Evolutionary conservation across 2,888 invertebrate genomes (phyloP), one percentile per base, ranked within the genome.

Genomic region (Osmoderma eremita): DNA sequence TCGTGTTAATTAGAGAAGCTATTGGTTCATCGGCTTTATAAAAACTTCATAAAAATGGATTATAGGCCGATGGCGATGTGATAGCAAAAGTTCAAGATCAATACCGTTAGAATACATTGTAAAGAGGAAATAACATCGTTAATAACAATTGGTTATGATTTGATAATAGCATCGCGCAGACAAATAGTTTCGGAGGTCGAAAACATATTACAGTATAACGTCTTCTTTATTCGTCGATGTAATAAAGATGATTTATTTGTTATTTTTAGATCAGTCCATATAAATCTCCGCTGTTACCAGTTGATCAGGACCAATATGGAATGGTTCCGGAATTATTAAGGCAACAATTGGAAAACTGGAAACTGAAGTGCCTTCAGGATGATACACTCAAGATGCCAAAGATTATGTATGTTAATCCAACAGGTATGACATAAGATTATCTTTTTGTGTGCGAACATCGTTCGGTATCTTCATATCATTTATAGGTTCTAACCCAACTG

Each of bases 351-450:
- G 84, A 87, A 58, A 82, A 84, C 51, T 83, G 86, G 71, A 83
- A 84, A 71, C 75, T 78, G 24, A 80, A 83, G 58, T 84, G 85
- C 0, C 77, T 70, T 38, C 54, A 64, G 12, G 70, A 73, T 36
- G 73, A 71, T 15, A 75, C 76, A 2, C 76, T 84, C 67, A 86
- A 84, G 76, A 90, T 91, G 87, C 92, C 92, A 0, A 90, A 89
- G 78, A 76, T 90, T 63, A 80, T 93, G 77, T 93, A 93, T 81
- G 78, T 90, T 6, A 91, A 91, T 70, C 91, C 93, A 0, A 92
- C 90, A 10, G 81, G 79, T 73, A 71, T 53, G 22, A 24, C 17
- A 3, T 6, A 30, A 17, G 15, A 38, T 17, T 13, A 39, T 24
- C n/a, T n/a, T 45, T 12, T 45, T 48, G 15, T 17, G 12, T 45